Evolutionary conservation across 2,888 invertebrate genomes (phyloP), one percentile per base, ranked within the genome.

Genomic region (Malthinus flaveolus): DNA sequence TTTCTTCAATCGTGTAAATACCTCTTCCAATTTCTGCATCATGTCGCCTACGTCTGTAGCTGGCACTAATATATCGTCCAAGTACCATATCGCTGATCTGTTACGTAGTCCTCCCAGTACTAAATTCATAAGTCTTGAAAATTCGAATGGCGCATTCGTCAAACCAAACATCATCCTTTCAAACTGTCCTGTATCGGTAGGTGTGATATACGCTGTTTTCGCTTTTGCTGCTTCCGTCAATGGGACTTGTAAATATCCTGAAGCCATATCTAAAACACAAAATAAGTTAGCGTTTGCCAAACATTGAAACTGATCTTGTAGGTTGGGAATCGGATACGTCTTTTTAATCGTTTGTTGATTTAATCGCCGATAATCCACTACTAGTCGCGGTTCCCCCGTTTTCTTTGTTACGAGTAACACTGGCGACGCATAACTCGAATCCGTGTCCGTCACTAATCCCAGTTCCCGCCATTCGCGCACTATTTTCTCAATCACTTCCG

Each of bases 21-120:
- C 64, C 36, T 46, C 31, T 45, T 46, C n/a, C 7, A 74, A 47
- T 33, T 63, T 63, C 7, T 48, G 11, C 32, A 69, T 12, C 44
- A 74, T 65, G 9, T 70, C 65, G 0, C 53, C 36, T 65, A 68
- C 71, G 9, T 58, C 49, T 7, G 23, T 53, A 1, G 64, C 70
- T 11, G 64, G 61, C 0, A 72, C 52, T 0, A 73, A 32, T 11
- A 73, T 58, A 47, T 74, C 75, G 46, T 76, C 74, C n/a, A 76
- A 47, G 46, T 71, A 75, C 1, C 62, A 66, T 9, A 69, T 32
- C 1, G 61, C 63, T 5, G 66, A 34, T 7, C 61, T 56, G 34
- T 62, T 60, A 7, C 59, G 1, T 10, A 54, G 32, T 8, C n/a
- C 2, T 12, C 54, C 54, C 7, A 73, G 59, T 7, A 65, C 64